Evolutionary conservation across 2,888 invertebrate genomes (phyloP), one percentile per base, ranked within the genome.

Genomic region (Congeria kusceri): DNA sequence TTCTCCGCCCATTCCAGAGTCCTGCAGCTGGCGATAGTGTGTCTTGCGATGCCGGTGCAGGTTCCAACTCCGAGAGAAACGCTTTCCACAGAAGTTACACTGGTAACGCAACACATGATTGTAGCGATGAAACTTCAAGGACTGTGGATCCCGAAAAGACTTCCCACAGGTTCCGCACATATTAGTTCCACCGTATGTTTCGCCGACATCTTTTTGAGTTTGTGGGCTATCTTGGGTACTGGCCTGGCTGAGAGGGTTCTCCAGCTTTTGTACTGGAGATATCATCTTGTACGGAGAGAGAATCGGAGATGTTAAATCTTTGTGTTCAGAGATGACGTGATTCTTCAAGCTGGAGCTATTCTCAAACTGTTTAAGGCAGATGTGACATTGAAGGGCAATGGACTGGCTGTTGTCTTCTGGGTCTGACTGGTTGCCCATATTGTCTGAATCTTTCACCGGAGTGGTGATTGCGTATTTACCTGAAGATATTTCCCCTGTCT

Each of bases 31-130:
- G 53, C 83, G 80, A 65, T 80, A 84, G 64, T 87, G 87, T 11
- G 87, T 86, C 65, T 87, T 87, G 28, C 83, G 77, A 64, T 87
- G 87, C 27, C 87, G 76, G 29, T 84, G 86, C 18, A 87, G 79
- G 76, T 87, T 87, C 87, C 87, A 87, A 53, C 87, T 85, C 9
- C 87, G 71, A 20, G 85, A 85, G 56, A 87, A 87, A 7, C 87
- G 65, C 67, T 86, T 87, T 0, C 87, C 87, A 70, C 87, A 87
- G 47, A 85, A 83, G 57, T 86, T 86, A 78, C 87, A 87, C 28
- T 83, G 80, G 49, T 85, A 85, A 9, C 87, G 66, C 28, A 87
- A 64, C 29, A 87, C 82, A 64, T 87, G 87, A 70, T 87, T 87
- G 73, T 87, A 87, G 49, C 84, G 44, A 68, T 87, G 87, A 65